A percentile compares a stretch with the other conserved stretches of the same genome.
Conservation (phyloP, 1,140 invertebrate genomes). For the Dinoponera quadriceps region DNA sequence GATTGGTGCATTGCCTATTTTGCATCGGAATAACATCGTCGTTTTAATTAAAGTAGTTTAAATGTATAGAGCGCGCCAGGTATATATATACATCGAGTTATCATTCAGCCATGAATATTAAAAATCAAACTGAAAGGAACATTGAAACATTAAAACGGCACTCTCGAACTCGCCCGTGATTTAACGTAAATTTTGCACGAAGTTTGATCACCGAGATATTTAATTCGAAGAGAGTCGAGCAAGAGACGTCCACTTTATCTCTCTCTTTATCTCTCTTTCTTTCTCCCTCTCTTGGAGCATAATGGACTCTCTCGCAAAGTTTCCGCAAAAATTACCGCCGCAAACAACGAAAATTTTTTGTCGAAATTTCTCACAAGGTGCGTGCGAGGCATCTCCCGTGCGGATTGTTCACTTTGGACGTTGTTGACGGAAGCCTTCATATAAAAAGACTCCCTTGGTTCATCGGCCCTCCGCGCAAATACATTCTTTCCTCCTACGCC, state of each 20-base stretch:
- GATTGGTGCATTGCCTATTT: conserved; percentile 21
- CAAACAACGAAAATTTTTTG: conserved; percentile 20
- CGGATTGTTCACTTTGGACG: conserved; percentile 28
- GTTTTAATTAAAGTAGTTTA: conserved; percentile 52
- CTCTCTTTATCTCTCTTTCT: no score
- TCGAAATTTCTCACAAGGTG: not conserved
- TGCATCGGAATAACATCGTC: conserved; percentile 37
- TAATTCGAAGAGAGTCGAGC: not conserved
- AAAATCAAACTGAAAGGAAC: not conserved
- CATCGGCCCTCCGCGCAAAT: conserved; percentile 46
- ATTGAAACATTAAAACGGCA: not conserved
- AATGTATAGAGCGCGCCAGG: not conserved
- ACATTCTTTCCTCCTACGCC: not conserved
- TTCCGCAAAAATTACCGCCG: not conserved
- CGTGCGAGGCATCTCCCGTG: conserved; percentile 3
- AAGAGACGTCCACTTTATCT: no score
- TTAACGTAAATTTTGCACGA: conserved; percentile 1
- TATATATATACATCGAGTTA: conserved; percentile 5
- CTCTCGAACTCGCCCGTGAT: not conserved
- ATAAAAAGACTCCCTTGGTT: conserved; percentile 38
- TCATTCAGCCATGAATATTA: conserved; percentile 17
- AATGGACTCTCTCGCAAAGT: not conserved
- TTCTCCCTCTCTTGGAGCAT: not conserved
- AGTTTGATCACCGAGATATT: not conserved
- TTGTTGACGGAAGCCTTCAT: conserved; percentile 42